phyloP scores from a whole-genome alignment of 2,797 vertebrate genomes.

The Mastacembelus armatus region DNA sequence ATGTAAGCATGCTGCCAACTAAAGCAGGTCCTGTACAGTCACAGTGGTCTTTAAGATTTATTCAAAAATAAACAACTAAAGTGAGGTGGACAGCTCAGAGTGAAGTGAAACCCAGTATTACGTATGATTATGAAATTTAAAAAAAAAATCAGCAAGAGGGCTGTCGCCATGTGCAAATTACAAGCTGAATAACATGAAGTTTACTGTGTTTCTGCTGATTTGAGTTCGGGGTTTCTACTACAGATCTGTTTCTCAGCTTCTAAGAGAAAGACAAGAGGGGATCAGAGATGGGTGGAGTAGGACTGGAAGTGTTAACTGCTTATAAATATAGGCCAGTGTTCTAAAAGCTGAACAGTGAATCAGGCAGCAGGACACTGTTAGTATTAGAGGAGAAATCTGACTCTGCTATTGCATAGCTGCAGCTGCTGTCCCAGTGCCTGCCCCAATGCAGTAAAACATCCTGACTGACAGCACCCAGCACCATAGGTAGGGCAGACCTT shows the following conservation, averaged over 20 bases:
- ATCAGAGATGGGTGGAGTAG: slow-evolving; percentile 53
- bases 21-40: too few species aligned
- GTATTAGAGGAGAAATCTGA: slow-evolving; percentile 89
- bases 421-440: slow-evolving; percentile 90
- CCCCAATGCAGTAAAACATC: slow-evolving; percentile 88
- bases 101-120: too few species aligned
- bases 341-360: slow-evolving; percentile 95
- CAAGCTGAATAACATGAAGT: too few species aligned
- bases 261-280: slow-evolving; percentile 55
- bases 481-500: slow-evolving; percentile 37
- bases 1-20: too few species aligned
- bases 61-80: too few species aligned
- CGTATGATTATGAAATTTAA: too few species aligned
- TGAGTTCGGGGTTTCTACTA: slow-evolving; percentile 13
- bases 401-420: slow-evolving; percentile 84
- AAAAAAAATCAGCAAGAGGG: too few species aligned
- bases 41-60: too few species aligned
- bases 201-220: slow-evolving; percentile 21
- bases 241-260: slow-evolving; percentile 50
- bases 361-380: slow-evolving; percentile 82
- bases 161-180: too few species aligned
- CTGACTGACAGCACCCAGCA: slow-evolving; percentile 73
- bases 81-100: too few species aligned
- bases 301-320: slow-evolving; percentile 81
- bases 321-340: slow-evolving; percentile 93